Evolutionary conservation across 2,888 invertebrate species (phyloP).

Genomic region (Plagiodera versicolora): DNA sequence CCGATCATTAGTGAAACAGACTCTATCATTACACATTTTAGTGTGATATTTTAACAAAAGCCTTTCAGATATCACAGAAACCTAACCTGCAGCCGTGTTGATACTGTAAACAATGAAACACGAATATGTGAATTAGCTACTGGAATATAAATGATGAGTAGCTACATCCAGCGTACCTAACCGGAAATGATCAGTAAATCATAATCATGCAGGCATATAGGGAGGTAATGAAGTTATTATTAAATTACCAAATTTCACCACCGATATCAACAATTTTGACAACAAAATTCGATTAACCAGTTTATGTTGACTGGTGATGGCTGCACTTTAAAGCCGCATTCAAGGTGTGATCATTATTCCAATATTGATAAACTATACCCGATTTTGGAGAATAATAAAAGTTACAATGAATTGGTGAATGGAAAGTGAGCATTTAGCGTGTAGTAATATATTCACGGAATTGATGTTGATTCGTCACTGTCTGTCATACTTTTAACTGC

Average conservation of each 20-base stretch:
- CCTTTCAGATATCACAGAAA: too few relatives aligned
- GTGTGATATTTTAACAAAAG: too few relatives aligned
- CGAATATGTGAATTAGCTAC: neutral
- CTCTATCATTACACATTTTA: too few relatives aligned
- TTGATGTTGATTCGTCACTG: neutral
- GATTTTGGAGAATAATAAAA: too few relatives aligned
- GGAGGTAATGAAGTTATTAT: slow-evolving; percentile 26
- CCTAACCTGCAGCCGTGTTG: neutral
- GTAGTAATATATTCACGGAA: too few relatives aligned
- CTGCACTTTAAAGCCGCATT: too few relatives aligned
- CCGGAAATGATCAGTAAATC: slow-evolving; percentile 16
- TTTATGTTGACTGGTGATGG: neutral
- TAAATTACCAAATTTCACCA: slow-evolving; percentile 27
- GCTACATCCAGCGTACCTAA: neutral
- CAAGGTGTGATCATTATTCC: too few relatives aligned
- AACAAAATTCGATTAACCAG: slow-evolving; percentile 8
- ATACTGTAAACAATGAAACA: neutral
- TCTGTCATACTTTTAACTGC: neutral
- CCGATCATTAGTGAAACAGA: too few relatives aligned
- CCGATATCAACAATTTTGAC: slow-evolving; percentile 13
- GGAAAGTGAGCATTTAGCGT: too few relatives aligned
- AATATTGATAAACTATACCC: too few relatives aligned
- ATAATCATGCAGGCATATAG: slow-evolving; percentile 15
- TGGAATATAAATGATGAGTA: neutral
- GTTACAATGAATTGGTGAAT: too few relatives aligned